These are phyloP conservation scores for Petrocephalus schoutedeni DNA, from an alignment of 2,797 vertebrate genomes.

Conservation along the genomic window DNA sequence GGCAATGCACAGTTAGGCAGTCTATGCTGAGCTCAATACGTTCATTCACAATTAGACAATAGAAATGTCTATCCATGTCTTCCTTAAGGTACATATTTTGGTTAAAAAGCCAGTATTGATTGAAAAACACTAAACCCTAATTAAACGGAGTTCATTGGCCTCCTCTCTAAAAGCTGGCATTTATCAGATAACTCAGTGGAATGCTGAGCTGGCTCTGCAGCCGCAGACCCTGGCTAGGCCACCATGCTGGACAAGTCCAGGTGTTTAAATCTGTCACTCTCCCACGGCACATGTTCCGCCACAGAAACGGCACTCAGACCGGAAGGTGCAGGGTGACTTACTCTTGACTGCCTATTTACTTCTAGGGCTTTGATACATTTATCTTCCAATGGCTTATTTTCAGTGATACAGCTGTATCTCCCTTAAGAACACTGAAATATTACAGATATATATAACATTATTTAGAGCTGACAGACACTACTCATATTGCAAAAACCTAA, in stretches of 20 bases:
- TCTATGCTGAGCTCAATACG: background rate
- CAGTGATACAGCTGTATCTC: background rate
- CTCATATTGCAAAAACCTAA: background rate
- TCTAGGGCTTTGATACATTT: background rate
- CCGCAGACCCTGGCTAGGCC: background rate
- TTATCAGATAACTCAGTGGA: background rate
- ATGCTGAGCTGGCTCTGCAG: background rate
- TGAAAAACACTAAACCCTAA: conserved; percentile 11
- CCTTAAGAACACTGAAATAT: background rate
- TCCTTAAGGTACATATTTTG: background rate
- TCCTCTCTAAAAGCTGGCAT: background rate
- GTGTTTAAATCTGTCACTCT: background rate
- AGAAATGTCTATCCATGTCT: background rate
- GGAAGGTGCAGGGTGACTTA: background rate
- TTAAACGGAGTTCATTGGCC: background rate
- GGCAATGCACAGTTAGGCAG: background rate
- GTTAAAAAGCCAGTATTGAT: conserved; percentile 10
- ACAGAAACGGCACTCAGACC: background rate
- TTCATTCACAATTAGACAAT: background rate
- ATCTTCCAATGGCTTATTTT: background rate
- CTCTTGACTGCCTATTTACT: background rate
- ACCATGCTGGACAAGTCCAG: background rate
- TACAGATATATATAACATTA: background rate
- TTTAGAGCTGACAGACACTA: background rate
- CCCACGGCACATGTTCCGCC: background rate